A percentile compares a stretch with the other conserved stretches of the same genome.
Conservation (phyloP, 1,140 invertebrate genomes). For the Heliothis subflexa region DNA sequence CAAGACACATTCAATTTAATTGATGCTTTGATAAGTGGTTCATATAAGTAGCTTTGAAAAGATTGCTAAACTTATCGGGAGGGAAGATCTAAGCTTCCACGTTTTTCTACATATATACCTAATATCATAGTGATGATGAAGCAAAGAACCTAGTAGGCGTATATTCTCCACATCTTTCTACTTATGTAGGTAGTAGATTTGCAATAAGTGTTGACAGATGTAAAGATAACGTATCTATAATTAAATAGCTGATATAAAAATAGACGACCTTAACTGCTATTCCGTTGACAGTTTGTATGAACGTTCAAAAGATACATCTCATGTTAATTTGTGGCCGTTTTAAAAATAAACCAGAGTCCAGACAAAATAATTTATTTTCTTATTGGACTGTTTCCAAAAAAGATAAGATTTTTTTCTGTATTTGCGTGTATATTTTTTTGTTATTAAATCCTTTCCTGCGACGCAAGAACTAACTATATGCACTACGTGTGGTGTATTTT, state of each 20-base stretch:
- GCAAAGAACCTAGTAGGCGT: too few relatives aligned
- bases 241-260: not conserved
- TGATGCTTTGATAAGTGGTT: too few relatives aligned
- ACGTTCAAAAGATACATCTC: constrained; percentile 2
- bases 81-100: too few relatives aligned
- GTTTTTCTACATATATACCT: too few relatives aligned
- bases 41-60: too few relatives aligned
- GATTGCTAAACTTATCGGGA: too few relatives aligned
- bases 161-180: too few relatives aligned
- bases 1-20: too few relatives aligned
- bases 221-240: not conserved
- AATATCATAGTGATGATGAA: too few relatives aligned
- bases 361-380: constrained; percentile 37
- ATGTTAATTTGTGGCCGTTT: constrained; percentile 9
- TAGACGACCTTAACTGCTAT: constrained; percentile 5
- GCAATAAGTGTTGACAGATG: not conserved
- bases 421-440: constrained; percentile 38
- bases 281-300: not conserved
- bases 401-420: constrained; percentile 41
- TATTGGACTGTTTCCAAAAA: constrained; percentile 54
- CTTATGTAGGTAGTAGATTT: too few relatives aligned
- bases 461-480: not conserved
- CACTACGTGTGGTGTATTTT: not conserved
- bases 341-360: constrained; percentile 18
- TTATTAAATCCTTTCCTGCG: not conserved